These are phyloP conservation scores for Peromyscus eremicus DNA, from an alignment of 2,797 vertebrate species.

Conservation along the genomic window DNA sequence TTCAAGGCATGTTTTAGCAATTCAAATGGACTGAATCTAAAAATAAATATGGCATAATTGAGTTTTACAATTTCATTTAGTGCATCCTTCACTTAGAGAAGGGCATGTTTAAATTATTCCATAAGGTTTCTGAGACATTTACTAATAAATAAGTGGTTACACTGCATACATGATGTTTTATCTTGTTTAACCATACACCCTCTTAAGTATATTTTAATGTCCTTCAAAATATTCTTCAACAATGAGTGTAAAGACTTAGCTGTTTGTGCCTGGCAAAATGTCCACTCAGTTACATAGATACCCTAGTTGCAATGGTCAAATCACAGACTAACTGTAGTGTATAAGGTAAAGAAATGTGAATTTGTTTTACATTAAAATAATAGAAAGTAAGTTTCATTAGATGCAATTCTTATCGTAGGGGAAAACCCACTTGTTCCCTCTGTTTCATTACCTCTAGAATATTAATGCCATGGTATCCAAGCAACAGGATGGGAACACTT, in stretches of 20 bases:
- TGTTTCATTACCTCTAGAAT: constrained; percentile 51
- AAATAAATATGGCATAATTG: background rate
- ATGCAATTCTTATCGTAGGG: background rate
- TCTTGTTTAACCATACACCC: background rate
- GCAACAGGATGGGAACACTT: constrained; percentile 53
- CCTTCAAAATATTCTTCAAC: constrained; percentile 22
- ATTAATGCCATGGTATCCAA: constrained; percentile 60
- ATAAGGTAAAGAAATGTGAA: background rate
- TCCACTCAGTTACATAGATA: background rate
- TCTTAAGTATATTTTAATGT: background rate
- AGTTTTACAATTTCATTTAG: background rate
- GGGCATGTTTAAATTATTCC: background rate
- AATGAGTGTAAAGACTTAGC: background rate
- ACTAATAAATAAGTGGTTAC: background rate
- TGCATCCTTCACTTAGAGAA: background rate
- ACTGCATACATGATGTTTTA: background rate
- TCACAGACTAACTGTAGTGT: background rate
- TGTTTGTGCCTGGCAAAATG: background rate
- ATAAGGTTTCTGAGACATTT: background rate
- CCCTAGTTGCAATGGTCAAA: background rate
- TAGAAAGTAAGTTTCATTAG: constrained; percentile 11
- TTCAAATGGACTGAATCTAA: background rate
- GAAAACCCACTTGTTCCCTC: background rate
- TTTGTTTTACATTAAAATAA: constrained; percentile 34
- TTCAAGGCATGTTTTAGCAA: background rate